These are phyloP conservation scores for Deladenus siricidicola DNA, from an alignment of 2,888 invertebrate genomes.

Conservation along the genomic window DNA sequence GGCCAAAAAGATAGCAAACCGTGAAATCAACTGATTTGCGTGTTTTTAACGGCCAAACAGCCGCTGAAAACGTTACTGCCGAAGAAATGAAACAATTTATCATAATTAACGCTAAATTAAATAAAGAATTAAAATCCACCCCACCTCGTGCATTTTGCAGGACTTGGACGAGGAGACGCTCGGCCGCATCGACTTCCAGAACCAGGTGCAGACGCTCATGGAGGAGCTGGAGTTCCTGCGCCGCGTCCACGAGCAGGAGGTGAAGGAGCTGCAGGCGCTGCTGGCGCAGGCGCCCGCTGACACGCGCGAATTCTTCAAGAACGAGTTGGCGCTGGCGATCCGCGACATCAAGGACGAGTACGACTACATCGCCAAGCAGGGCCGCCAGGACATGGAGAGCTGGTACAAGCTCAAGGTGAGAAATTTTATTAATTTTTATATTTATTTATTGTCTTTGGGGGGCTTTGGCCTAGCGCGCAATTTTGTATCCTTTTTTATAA, in stretches of 20 bases:
- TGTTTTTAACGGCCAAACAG: too few species aligned
- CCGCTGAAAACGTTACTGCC: too few species aligned
- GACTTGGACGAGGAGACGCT: slow-evolving; percentile 56
- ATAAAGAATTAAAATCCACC: background rate
- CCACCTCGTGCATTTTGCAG: too few species aligned
- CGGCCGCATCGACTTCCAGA: slow-evolving; percentile 54
- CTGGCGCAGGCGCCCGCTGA: slow-evolving; percentile 52
- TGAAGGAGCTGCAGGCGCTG: slow-evolving; percentile 53
- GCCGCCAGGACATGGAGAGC: slow-evolving; percentile 56
- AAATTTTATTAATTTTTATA: too few species aligned
- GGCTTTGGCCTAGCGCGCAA: too few species aligned
- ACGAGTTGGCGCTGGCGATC: slow-evolving; percentile 58
- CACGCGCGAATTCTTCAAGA: slow-evolving; percentile 57
- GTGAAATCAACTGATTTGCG: too few species aligned
- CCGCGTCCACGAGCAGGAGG: slow-evolving; percentile 53
- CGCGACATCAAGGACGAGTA: slow-evolving; percentile 57
- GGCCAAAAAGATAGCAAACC: too few species aligned
- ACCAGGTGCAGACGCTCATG: slow-evolving; percentile 54
- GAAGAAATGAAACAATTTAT: background rate
- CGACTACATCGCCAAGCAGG: slow-evolving; percentile 55
- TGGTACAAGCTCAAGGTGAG: slow-evolving; percentile 59
- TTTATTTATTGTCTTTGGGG: too few species aligned
- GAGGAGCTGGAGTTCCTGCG: slow-evolving; percentile 54
- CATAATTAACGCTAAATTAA: background rate
- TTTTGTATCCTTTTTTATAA: too few species aligned